Base-by-base conservation (phyloP, 1,140 invertebrate species). In the Cheumatopsyche charites region DNA sequence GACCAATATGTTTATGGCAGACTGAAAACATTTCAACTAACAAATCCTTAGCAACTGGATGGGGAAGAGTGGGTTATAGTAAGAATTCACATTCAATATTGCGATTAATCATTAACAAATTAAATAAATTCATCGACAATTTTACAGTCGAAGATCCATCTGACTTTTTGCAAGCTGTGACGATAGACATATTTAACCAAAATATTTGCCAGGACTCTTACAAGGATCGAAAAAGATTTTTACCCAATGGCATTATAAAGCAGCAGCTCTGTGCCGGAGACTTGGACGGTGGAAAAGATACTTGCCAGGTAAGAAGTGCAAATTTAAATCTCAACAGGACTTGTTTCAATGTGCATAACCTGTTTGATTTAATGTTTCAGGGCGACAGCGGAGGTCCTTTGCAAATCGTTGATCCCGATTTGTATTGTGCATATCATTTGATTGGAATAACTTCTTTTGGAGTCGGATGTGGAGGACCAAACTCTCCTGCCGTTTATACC, bases 261-360 rank as follows among this genome's bases (percentile, higher is more conserved):
- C 83, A 78, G 1, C 87, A 91, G 81, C 72, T 92, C 12, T 92
- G 90, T 77, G 91, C 90, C 0, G 90, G 90, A n/a, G 79, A 86
- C 49, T 78, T 87, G 61, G 79, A 84, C 52, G 88, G 88, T 0
- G 89, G 89, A 5, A 88, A 87, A 75, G 91, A 92, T 76, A 90
- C 90, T 0, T 92, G 91, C 76, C 89, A 91, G 81, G 89, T 89
- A 78, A 68, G 15, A n/a, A n/a, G n/a, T n/a, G 92, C 7, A 23
- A 63, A 23, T 47, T 1, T 0, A 41, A 17, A 42, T 12, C 13
- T 58, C 6, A 25, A 21, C 90, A 77, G 91, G n/a, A n/a, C n/a
- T n/a, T 9, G 4, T 11, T 55, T 55, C 4, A 23, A 21, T 55
- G 4, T 55, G 21, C 90, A 49, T 49, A 19, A n/a, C 5, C 3